Base-by-base conservation (phyloP, 2,113 vertebrate species). In the Egretta garzetta region DNA sequence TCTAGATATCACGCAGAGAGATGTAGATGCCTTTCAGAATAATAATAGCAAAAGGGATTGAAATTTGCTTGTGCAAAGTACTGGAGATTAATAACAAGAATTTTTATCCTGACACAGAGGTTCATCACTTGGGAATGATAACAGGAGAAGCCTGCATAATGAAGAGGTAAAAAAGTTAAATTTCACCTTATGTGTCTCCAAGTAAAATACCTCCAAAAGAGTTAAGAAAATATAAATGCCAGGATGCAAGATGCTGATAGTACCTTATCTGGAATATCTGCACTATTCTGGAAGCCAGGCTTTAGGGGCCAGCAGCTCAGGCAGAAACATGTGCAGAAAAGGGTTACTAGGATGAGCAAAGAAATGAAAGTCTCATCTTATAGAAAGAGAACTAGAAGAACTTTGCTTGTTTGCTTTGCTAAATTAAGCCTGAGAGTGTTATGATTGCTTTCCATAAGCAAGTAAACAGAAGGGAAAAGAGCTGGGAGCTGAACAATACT, bases 401-500 rank as follows among this genome's bases (percentile, higher is more conserved):
- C 74, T 85, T 94, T 37, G 3, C 43, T 85, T 88, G 39, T 91
- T 97, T 95, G 49, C n/a, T 87, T 85, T 94, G 62, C 70, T 94
- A 87, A 96, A 95, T 96, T 90, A 91, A 91, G 77, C 53, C 62
- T 80, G 49, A 87, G 74, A 93, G 27, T 85, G 62, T 81, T 90
- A 64, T 39, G 68, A 96, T 85, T 90, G 58, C 81, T 93, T 90
- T 94, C 62, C 53, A 68, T 56, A 88, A 93, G 84, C 58, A 72
- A 93, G 33, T 68, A 96, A 96, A 93, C 77, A 85, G 84, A 84
- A 94, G 62, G 77, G 86, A 79, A 91, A 72, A 87, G 27, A 73
- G 62, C 73, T 85, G 71, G 39, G 71, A 94, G 62, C 71, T 91
- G 84, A 96, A 95, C 80, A 96, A 96, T 90, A 80, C 62, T 94